These are phyloP conservation scores for Andrena marginata DNA, from an alignment of 2,888 invertebrate species.

Conservation along the genomic window DNA sequence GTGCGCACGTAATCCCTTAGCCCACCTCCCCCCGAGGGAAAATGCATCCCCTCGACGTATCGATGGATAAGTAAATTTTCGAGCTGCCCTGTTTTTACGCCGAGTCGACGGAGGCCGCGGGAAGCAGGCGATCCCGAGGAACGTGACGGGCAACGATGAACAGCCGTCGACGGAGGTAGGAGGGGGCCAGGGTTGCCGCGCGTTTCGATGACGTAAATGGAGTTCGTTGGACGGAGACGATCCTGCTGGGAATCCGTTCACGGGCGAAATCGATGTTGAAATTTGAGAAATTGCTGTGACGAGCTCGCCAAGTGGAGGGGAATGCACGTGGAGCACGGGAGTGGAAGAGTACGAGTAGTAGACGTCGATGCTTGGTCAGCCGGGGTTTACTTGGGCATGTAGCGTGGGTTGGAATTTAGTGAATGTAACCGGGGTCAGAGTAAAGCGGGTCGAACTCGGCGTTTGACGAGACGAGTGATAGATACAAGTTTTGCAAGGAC, in stretches of 20 bases:
- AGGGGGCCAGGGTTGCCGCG: neutral
- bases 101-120: conserved; percentile 7
- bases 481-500: too few species aligned
- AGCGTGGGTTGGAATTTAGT: too few species aligned
- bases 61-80: conserved; percentile 37
- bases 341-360: too few species aligned
- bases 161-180: neutral
- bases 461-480: too few species aligned
- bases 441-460: too few species aligned
- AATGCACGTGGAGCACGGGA: too few species aligned
- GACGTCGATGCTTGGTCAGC: too few species aligned
- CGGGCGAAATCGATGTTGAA: too few species aligned
- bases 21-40: neutral
- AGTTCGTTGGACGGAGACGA: neutral
- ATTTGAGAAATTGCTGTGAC: neutral
- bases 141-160: conserved; percentile 21
- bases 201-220: neutral
- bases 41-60: conserved; percentile 5
- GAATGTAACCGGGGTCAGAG: too few species aligned
- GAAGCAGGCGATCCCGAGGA: conserved; percentile 13
- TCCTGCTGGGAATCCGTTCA: neutral
- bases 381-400: too few species aligned
- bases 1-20: conserved; percentile 34
- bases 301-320: too few species aligned
- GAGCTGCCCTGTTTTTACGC: neutral